phyloP scores from a whole-genome alignment of 2,113 vertebrate genomes.

The Chloroceryle aenea region DNA sequence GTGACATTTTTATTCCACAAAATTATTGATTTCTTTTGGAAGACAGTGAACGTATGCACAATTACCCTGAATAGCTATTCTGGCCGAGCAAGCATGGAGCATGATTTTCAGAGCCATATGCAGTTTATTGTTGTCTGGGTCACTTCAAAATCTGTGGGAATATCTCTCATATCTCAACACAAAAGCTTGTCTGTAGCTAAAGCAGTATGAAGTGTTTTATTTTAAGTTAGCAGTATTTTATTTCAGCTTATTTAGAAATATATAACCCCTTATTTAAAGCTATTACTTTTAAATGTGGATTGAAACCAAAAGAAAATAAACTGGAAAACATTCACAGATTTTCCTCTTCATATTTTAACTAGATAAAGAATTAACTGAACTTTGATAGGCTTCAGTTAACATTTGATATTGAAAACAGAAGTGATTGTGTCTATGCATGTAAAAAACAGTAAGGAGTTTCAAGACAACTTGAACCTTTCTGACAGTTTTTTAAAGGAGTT shows the following conservation, averaged over 20 bases:
- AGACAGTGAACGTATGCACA: neutral
- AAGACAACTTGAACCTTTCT: neutral
- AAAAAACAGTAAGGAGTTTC: neutral
- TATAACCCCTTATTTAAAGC: neutral
- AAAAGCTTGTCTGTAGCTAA: neutral
- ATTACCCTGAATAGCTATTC: constrained; percentile 1
- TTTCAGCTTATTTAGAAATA: neutral
- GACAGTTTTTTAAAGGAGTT: neutral
- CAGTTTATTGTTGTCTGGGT: neutral
- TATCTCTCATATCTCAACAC: neutral
- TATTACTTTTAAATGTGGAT: neutral
- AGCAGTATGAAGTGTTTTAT: neutral
- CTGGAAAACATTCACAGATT: neutral
- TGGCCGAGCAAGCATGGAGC: neutral
- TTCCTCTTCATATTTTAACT: neutral
- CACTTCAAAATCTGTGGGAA: neutral
- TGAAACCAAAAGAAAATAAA: neutral
- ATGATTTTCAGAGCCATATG: constrained; percentile 6
- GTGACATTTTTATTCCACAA: constrained; percentile 40
- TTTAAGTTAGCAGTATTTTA: neutral
- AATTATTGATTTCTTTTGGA: constrained; percentile 56
- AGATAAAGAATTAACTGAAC: neutral
- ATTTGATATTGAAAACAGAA: neutral
- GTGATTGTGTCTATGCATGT: neutral
- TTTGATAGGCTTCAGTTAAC: neutral